Base-by-base conservation (phyloP, 2,113 vertebrate species). In the Melanostigma gelatinosum region DNA sequence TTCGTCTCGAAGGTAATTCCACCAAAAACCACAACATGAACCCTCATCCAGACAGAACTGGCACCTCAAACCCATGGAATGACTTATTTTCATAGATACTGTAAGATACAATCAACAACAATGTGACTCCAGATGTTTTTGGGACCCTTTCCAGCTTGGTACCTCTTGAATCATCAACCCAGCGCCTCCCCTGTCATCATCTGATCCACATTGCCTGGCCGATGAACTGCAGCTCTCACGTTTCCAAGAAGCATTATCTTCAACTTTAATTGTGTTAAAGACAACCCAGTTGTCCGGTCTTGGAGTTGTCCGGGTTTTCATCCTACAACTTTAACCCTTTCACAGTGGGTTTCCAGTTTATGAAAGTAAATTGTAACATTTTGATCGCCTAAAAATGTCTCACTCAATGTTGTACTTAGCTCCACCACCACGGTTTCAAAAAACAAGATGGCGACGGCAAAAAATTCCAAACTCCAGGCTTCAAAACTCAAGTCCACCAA, bases 181-280 rank as follows among this genome's bases (percentile, higher is more conserved):
- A 68, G 27, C 77, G 65, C 50, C 68, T 61, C 58, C 73, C n/a
- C 62, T 70, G 79, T 88, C 85, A 77, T 85, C 78, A 66, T 79
- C 79, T 61, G 75, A 82, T 71, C 66, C 22, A 60, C 40, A 85
- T 68, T 73, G 81, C 57, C 40, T 8, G 32, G 69, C 38, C 36
- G 4, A 66, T 46, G 57, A 63, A 74, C 34, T 84, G 48, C 60
- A 81, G 66, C 78, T 62, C 72, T 76, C 55, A 44, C 67, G 10
- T 83, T 87, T 88, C 70, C 71, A 86, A 79, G 79, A 88, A 70
- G 64, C 65, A 85, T 85, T 79, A 70, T 85, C 84, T 66, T 69
- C 20, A 24, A 24, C n/a, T n/a, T n/a, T n/a, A n/a, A n/a, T n/a
- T n/a, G n/a, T n/a, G n/a, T n/a, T n/a, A n/a, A n/a, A n/a, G n/a